Conservation (phyloP, 2,113 vertebrate genomes). For the Lethenteron reissneri region DNA sequence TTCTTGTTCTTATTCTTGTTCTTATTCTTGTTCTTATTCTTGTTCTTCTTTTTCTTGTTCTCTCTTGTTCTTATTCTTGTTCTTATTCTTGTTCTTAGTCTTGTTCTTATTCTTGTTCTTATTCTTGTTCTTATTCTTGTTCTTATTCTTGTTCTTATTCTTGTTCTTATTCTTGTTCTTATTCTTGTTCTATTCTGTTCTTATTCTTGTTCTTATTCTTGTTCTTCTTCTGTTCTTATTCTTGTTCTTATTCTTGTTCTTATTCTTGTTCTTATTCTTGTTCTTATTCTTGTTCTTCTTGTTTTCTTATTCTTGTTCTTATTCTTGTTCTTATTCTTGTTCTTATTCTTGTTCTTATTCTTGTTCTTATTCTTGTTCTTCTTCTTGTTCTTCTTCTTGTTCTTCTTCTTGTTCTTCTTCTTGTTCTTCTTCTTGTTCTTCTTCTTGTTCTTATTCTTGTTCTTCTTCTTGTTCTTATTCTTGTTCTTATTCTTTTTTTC, state of each 20-base stretch:
- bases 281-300: too few relatives aligned
- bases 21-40: neutral
- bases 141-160: neutral
- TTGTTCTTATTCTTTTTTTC: neutral
- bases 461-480: neutral
- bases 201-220: neutral
- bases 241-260: too few relatives aligned
- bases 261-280: neutral
- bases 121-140: neutral
- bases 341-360: too few relatives aligned
- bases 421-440: too few relatives aligned
- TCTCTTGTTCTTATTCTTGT: neutral
- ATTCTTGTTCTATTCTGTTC: slow-evolving; percentile 2
- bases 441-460: too few relatives aligned
- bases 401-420: too few relatives aligned
- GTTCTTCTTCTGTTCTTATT: neutral
- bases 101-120: neutral
- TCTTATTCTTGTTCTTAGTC: neutral
- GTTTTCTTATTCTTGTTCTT: too few relatives aligned
- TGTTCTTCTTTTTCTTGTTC: neutral
- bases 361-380: too few relatives aligned
- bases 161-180: neutral
- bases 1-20: neutral
- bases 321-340: too few relatives aligned
- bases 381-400: too few relatives aligned